A percentile compares a stretch with the other conserved stretches of the same genome.
phyloP scores from a whole-genome alignment of 2,888 invertebrate species.

The Epirrhoe alternata region DNA sequence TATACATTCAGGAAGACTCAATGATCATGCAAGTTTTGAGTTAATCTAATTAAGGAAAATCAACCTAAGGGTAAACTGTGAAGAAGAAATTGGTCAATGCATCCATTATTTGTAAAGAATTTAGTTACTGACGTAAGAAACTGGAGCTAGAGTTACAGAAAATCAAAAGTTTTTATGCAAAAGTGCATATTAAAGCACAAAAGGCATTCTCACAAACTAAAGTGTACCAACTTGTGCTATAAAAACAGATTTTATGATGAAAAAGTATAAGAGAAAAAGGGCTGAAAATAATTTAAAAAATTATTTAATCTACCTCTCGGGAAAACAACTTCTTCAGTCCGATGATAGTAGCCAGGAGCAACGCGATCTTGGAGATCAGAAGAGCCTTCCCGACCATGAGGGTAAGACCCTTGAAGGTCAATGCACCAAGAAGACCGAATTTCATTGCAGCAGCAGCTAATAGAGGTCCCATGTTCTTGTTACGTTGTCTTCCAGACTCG shows the following conservation, averaged over 20 bases:
- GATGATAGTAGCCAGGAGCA: conserved; percentile 91
- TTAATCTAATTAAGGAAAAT: too few species aligned
- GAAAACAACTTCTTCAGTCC: conserved; percentile 93
- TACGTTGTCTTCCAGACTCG: conserved; percentile 89
- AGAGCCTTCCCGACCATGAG: conserved; percentile 94
- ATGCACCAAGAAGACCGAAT: conserved; percentile 91
- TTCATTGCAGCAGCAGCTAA: conserved; percentile 92
- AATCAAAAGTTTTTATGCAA: neutral
- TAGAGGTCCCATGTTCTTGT: conserved; percentile 90
- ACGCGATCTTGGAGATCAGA: conserved; percentile 93
- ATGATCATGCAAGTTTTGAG: too few species aligned
- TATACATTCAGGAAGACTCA: too few species aligned
- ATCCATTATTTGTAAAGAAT: too few species aligned
- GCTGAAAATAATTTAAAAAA: conserved; percentile 30
- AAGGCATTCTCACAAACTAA: neutral
- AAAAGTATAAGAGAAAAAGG: conserved; percentile 16
- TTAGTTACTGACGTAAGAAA: neutral
- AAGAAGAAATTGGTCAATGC: too few species aligned
- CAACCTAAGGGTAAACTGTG: too few species aligned
- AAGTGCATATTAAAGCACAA: neutral
- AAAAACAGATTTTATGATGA: neutral
- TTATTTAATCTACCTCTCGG: conserved; percentile 83
- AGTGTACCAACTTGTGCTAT: neutral
- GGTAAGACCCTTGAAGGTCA: conserved; percentile 92
- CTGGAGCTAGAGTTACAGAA: neutral